These are phyloP conservation scores for Cosmorhoe ocellata DNA, from an alignment of 2,888 invertebrate species.

Conservation along the genomic window DNA sequence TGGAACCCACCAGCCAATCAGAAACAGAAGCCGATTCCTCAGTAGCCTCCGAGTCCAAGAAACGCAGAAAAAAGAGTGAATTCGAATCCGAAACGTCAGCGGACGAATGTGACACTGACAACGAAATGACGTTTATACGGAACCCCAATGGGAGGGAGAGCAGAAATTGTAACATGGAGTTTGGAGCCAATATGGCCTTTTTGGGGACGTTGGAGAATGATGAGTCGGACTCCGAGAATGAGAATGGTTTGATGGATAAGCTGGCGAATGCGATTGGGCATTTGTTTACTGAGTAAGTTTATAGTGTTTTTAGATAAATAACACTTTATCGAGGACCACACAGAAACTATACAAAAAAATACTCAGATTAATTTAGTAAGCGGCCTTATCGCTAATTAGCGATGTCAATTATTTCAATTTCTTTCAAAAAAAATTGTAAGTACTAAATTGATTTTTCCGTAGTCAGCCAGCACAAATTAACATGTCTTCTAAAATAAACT, in stretches of 20 bases:
- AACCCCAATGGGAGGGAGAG: slow-evolving; percentile 63
- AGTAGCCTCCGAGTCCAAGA: slow-evolving; percentile 45
- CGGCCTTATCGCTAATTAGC: too few relatives aligned
- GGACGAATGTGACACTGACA: slow-evolving; percentile 82
- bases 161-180: slow-evolving; percentile 63
- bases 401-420: too few relatives aligned
- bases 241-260: slow-evolving; percentile 86
- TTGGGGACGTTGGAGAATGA: slow-evolving; percentile 79
- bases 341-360: too few relatives aligned
- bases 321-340: too few relatives aligned
- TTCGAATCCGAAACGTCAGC: slow-evolving; percentile 82
- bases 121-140: slow-evolving; percentile 83
- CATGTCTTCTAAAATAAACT: too few relatives aligned
- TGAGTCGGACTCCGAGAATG: slow-evolving; percentile 89
- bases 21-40: slow-evolving; percentile 51
- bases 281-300: slow-evolving; percentile 87
- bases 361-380: too few relatives aligned
- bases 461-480: too few relatives aligned
- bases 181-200: slow-evolving; percentile 71
- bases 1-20: slow-evolving; percentile 53
- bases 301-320: background rate
- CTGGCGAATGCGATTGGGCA: slow-evolving; percentile 88
- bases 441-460: too few relatives aligned
- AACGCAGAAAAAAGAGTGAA: slow-evolving; percentile 61
- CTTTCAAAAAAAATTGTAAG: too few relatives aligned